phyloP scores from a whole-genome alignment of 2,797 vertebrate genomes.

The Anguilla obscura region DNA sequence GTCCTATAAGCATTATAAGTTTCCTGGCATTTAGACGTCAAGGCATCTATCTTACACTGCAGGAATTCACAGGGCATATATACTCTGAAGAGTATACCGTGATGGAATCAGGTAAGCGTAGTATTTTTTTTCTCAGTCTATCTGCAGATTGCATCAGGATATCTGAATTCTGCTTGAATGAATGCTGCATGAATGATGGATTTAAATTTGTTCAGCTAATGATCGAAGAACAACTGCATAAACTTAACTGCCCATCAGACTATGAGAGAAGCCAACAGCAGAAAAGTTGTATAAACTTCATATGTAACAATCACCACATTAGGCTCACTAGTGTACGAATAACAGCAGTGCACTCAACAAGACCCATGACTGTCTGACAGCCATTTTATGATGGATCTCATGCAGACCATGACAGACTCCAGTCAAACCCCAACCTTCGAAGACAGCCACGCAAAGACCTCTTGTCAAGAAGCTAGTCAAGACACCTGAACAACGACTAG shows the following conservation, averaged over 20 bases:
- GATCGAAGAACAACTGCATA: not conserved
- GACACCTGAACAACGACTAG: not conserved
- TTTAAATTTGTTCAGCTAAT: not conserved
- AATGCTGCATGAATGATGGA: not conserved
- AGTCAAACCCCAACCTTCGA: not conserved
- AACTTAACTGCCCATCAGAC: not conserved
- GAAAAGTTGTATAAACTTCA: not conserved
- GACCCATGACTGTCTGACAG: not conserved
- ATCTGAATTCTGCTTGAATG: not conserved
- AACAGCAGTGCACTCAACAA: too few species aligned
- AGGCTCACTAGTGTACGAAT: too few species aligned
- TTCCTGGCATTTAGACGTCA: not conserved
- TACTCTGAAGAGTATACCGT: not conserved
- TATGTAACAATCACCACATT: not conserved
- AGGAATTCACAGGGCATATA: not conserved
- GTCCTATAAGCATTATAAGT: not conserved
- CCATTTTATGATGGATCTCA: not conserved
- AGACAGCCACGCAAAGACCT: not conserved
- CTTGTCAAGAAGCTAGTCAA: not conserved
- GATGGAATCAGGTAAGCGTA: not conserved
- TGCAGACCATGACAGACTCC: not conserved
- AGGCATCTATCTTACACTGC: not conserved
- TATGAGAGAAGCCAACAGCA: not conserved
- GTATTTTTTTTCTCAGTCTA: not conserved
- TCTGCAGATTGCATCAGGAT: too few species aligned